These are phyloP conservation scores for Drosophila anomelani DNA, from an alignment of 2,888 invertebrate genomes.

Conservation along the genomic window DNA sequence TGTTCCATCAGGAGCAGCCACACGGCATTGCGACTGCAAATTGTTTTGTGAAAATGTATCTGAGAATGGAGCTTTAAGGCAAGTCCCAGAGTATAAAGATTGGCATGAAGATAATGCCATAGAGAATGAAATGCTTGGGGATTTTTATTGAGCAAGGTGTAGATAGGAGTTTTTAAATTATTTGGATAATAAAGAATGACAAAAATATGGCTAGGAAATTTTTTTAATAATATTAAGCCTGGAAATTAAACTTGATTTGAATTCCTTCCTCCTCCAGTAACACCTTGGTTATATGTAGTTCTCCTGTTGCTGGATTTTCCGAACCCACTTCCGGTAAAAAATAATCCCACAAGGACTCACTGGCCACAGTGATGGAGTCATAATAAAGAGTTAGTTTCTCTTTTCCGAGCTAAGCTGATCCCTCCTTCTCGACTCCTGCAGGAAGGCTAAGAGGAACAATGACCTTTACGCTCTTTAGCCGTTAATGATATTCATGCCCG, in stretches of 20 bases:
- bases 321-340: neutral
- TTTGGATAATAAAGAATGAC: neutral
- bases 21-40: constrained; percentile 18
- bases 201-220: too few species aligned
- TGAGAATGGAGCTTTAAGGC: neutral
- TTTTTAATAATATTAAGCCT: too few species aligned
- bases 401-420: constrained; percentile 33
- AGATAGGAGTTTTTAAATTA: neutral
- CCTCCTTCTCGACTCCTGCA: constrained; percentile 5
- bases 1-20: constrained; percentile 29
- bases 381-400: constrained; percentile 33
- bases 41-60: constrained; percentile 17
- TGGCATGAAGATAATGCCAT: neutral
- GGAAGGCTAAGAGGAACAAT: constrained; percentile 33
- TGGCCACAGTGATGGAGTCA: neutral
- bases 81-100: neutral
- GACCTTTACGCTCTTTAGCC: constrained; percentile 52
- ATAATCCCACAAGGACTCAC: neutral
- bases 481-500: constrained; percentile 75
- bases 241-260: too few species aligned
- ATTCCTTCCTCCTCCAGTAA: too few species aligned
- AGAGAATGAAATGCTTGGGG: too few species aligned
- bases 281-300: too few species aligned
- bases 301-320: neutral
- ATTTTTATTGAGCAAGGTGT: neutral